Conservation (phyloP, 2,888 invertebrate genomes). For the Caenorhabditis parvicauda region DNA sequence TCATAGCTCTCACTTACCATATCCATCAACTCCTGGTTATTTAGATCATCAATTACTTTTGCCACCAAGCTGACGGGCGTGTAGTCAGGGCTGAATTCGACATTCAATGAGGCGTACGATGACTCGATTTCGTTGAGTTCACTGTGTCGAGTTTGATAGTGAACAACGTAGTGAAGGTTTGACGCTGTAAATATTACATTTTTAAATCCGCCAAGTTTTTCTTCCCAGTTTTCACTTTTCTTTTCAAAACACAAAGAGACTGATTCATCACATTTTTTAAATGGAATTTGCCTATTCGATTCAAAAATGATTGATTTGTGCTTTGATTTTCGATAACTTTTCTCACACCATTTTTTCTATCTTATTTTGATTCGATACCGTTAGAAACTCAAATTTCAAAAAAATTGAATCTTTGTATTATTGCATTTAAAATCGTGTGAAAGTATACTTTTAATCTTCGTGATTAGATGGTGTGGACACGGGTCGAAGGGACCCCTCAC, state of each 20-base stretch:
- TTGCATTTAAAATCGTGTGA: no score
- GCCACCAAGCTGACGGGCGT: conserved; percentile 14
- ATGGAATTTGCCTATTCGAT: no score
- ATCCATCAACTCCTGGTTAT: not conserved
- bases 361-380: no score
- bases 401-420: no score
- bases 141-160: conserved; percentile 21
- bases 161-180: conserved; percentile 27
- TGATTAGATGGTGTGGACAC: conserved; percentile 20
- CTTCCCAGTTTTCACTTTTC: no score
- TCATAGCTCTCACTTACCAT: no score
- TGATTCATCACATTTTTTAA: no score
- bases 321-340: no score
- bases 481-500: conserved; percentile 11
- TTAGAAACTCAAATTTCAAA: no score
- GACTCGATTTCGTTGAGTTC: conserved; percentile 11
- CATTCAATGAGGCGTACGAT: conserved; percentile 4
- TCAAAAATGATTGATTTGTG: no score
- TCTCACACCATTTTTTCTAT: no score
- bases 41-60: conserved; percentile 4
- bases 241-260: no score
- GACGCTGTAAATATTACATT: conserved; percentile 11
- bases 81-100: conserved; percentile 19
- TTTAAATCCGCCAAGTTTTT: not conserved
- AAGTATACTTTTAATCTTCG: conserved; percentile 27